phyloP scores from a whole-genome alignment of 2,888 invertebrate species.

The Dioctria rufipes region DNA sequence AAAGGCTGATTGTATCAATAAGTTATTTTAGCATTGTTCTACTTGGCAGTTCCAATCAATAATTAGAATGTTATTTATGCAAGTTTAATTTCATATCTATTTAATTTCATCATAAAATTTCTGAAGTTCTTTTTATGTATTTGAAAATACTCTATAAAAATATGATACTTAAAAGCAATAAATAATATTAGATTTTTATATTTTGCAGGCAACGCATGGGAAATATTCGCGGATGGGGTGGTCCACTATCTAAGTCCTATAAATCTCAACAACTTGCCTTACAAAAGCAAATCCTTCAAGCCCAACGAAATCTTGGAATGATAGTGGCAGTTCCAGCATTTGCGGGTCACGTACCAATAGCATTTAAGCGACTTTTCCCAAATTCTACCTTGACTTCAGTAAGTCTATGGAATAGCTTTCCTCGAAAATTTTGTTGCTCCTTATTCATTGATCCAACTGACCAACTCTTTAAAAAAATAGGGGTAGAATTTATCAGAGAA shows the following conservation, averaged over 20 bases:
- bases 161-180: no score
- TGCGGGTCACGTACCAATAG: conserved; percentile 89
- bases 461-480: conserved; percentile 82
- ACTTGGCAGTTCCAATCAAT: no score
- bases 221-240: conserved; percentile 92
- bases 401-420: conserved; percentile 83
- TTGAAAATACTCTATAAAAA: no score
- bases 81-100: no score
- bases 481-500: conserved; percentile 80
- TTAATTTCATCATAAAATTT: no score
- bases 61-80: no score
- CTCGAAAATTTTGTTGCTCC: conserved; percentile 83
- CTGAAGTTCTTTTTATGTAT: no score
- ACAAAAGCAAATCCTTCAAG: conserved; percentile 81
- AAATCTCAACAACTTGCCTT: conserved; percentile 78
- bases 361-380: conserved; percentile 81
- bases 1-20: no score
- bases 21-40: no score
- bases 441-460: conserved; percentile 86
- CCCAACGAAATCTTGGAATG: conserved; percentile 89
- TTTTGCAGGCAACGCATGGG: conserved; percentile 84
- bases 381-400: conserved; percentile 78
- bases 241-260: conserved; percentile 84
- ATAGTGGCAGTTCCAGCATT: conserved; percentile 91
- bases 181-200: conserved; percentile 70